Conservation (phyloP, 2,888 invertebrate genomes). For the Protonemura montana region DNA sequence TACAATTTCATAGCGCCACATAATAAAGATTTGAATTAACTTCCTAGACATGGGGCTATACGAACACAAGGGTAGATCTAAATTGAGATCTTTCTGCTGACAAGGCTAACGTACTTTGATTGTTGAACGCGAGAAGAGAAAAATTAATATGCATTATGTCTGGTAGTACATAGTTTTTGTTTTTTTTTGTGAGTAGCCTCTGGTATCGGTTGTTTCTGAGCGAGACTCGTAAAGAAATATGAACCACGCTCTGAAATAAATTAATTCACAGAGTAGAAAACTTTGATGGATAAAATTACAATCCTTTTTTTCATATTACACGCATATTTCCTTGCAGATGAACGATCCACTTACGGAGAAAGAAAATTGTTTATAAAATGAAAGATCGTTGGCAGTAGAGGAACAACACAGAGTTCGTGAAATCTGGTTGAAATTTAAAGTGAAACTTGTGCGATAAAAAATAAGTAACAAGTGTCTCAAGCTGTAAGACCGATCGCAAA, state of each 20-base stretch:
- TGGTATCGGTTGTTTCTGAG: neutral
- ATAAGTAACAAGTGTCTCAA: slow-evolving; percentile 13
- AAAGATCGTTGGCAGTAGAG: neutral
- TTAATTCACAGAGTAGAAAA: neutral
- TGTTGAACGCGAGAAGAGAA: too few species aligned
- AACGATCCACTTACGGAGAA: neutral
- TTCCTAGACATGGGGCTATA: too few species aligned
- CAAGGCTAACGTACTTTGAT: too few species aligned
- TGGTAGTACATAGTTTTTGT: too few species aligned
- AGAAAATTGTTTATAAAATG: neutral
- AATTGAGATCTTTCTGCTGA: too few species aligned
- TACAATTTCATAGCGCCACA: too few species aligned
- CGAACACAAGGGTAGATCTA: too few species aligned
- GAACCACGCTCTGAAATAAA: neutral
- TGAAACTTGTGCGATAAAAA: slow-evolving; percentile 9
- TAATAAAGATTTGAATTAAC: too few species aligned
- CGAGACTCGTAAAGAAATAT: neutral
- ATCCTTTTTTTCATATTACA: neutral
- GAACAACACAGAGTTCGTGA: neutral
- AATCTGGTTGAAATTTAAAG: neutral
- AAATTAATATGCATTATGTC: too few species aligned
- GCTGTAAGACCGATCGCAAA: neutral
- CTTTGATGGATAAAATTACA: slow-evolving; percentile 4
- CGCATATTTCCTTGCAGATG: neutral
- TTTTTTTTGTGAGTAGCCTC: too few species aligned